Evolutionary conservation across 2,797 vertebrate species (phyloP).

Genomic region (Catostomus latipinnis): DNA sequence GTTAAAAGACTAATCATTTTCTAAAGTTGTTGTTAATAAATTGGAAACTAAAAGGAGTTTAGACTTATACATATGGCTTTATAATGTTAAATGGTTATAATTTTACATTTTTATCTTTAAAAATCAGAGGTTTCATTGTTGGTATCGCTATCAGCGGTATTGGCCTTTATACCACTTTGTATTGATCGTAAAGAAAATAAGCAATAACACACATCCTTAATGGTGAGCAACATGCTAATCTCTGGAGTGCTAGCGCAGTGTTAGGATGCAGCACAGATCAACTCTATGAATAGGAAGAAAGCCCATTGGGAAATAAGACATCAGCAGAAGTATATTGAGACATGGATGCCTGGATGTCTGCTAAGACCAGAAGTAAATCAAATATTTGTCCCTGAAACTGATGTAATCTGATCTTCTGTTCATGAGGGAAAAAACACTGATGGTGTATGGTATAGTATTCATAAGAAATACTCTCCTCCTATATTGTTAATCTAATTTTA

Average conservation of each 20-base stretch:
- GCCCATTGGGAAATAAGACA: conserved; percentile 9
- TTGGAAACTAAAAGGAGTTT: too few species aligned
- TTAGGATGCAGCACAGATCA: conserved; percentile 13
- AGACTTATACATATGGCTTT: too few species aligned
- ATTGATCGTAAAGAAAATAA: too few species aligned
- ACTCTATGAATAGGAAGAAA: conserved; percentile 29
- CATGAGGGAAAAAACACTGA: conserved; percentile 14
- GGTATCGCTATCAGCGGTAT: too few species aligned
- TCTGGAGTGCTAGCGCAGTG: neutral
- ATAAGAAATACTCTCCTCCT: neutral
- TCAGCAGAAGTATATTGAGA: conserved; percentile 16
- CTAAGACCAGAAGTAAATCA: conserved; percentile 16
- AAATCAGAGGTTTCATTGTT: too few species aligned
- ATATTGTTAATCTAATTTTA: neutral
- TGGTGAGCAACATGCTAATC: conserved; percentile 72
- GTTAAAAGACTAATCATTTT: too few species aligned
- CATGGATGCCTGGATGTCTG: conserved; percentile 8
- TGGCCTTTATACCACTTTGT: too few species aligned
- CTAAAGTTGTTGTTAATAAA: too few species aligned
- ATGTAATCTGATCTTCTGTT: conserved; percentile 25
- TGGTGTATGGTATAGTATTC: conserved; percentile 9
- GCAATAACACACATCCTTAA: too few species aligned
- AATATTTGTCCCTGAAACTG: conserved; percentile 4
- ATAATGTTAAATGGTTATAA: too few species aligned
- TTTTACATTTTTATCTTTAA: too few species aligned